Evolutionary conservation across 2,797 vertebrate genomes (phyloP), one percentile per base, ranked within the genome.

Genomic region (Falco concolor): DNA sequence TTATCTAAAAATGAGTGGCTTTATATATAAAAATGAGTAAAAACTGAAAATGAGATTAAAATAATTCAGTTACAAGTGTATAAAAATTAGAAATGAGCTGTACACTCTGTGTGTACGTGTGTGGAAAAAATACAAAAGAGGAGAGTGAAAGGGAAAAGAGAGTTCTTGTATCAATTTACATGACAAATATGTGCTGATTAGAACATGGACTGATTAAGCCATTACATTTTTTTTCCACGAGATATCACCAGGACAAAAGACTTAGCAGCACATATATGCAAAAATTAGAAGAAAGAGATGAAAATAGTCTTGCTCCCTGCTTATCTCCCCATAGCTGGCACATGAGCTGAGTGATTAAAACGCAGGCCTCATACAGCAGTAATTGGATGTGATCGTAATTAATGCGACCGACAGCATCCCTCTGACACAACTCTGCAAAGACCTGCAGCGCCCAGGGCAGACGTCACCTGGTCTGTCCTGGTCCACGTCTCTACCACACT

Each of bases 401-500:
- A 44, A 45, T 2, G 42, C 12, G 30, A 5, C 28, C 11, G 0
- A 19, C 14, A 7, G 53, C 44, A 6, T 75, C 74, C 47, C 30
- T 47, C 61, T 87, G 67, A 40, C 72, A 72, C 28, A 61, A 52
- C 2, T 13, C 0, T 9, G 44, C 53, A 34, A 73, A 89, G 4
- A 3, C 27, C 22, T 40, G 54, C 38, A 56, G 19, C 0, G 25
- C 44, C 19, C 4, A 8, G 40, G 32, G 59, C 9, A 8, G 25
- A 5, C 0, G 1, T 8, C 36, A 25, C 38, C 34, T 27, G 70
- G 14, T 76, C 61, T 3, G 0, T 36, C 4, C 18, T 0, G 5
- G 32, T 75, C 77, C 77, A 63, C 34, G 36, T 54, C 63, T 89
- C 63, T 49, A 56, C 23, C 2, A 11, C 15, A 6, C 67, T 83